Percentiles rank a stretch among this genome's conserved stretches.
These are phyloP conservation scores for Temnothorax curvispinosus DNA, from an alignment of 1,140 invertebrate species.

Conservation along the genomic window DNA sequence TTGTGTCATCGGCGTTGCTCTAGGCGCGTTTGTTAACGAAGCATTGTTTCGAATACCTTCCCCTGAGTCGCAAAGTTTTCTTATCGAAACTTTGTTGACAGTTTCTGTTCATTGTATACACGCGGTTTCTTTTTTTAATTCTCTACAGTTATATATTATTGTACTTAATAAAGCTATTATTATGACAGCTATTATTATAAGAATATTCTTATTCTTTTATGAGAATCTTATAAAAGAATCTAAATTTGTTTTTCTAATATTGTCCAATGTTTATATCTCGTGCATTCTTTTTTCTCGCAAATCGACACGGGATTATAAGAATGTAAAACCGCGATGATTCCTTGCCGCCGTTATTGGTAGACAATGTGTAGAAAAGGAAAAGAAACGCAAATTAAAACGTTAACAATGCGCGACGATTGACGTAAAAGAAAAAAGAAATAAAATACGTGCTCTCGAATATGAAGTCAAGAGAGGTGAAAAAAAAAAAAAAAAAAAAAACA, in stretches of 20 bases:
- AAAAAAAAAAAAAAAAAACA: conserved; percentile 73
- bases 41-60: neutral
- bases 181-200: neutral
- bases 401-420: conserved; percentile 78
- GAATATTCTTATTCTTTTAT: neutral
- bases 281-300: neutral
- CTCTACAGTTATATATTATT: neutral
- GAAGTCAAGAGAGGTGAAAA: conserved; percentile 70
- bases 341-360: conserved; percentile 31
- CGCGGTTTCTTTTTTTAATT: neutral
- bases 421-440: conserved; percentile 40
- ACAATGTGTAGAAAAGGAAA: conserved; percentile 5
- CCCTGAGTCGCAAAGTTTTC: neutral
- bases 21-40: neutral
- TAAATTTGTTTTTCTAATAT: too few species aligned
- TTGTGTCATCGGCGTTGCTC: neutral
- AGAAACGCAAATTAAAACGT: conserved; percentile 62
- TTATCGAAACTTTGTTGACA: conserved; percentile 13
- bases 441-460: conserved; percentile 67
- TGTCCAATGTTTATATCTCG: too few species aligned
- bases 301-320: neutral
- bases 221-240: neutral
- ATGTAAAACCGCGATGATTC: neutral
- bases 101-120: neutral
- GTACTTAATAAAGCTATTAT: neutral